Evolutionary conservation across 1,140 invertebrate species (phyloP).

Genomic region (Platyura marginata): DNA sequence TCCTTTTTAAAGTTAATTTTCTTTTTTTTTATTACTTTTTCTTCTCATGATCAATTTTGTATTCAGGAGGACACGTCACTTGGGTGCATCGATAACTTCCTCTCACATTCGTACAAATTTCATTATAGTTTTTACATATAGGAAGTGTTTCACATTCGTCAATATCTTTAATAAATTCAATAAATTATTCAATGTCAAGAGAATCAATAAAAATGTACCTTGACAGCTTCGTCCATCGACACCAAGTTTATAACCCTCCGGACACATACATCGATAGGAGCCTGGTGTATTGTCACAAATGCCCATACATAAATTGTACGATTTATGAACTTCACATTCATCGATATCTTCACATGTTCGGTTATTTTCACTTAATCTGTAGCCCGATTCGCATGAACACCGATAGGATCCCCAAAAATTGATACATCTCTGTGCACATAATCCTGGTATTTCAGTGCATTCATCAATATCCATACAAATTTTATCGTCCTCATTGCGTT

Average conservation of each 20-base stretch:
- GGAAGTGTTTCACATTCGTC: slow-evolving; percentile 61
- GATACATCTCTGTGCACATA: slow-evolving; percentile 70
- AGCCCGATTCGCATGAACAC: slow-evolving; percentile 59
- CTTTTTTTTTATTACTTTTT: slow-evolving; percentile 43
- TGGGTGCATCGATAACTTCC: slow-evolving; percentile 75
- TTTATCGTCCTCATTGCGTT: slow-evolving; percentile 25
- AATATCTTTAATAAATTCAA: slow-evolving; percentile 42
- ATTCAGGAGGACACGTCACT: slow-evolving; percentile 69
- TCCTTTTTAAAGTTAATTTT: neutral
- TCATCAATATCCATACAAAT: slow-evolving; percentile 48
- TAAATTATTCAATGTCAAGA: neutral
- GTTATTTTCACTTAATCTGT: slow-evolving; percentile 57
- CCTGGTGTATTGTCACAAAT: slow-evolving; percentile 76
- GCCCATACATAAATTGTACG: slow-evolving; percentile 57
- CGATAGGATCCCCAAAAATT: slow-evolving; percentile 69
- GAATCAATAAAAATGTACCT: slow-evolving; percentile 35
- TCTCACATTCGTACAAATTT: slow-evolving; percentile 79
- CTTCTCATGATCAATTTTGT: slow-evolving; percentile 46
- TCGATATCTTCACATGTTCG: slow-evolving; percentile 70
- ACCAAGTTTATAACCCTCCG: slow-evolving; percentile 58
- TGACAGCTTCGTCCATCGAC: slow-evolving; percentile 52
- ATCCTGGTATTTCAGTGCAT: slow-evolving; percentile 33
- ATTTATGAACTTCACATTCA: slow-evolving; percentile 60
- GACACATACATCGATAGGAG: slow-evolving; percentile 73
- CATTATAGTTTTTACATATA: slow-evolving; percentile 40